phyloP scores from a whole-genome alignment of 30 jellyfish, hydroid and myxozoan genomes.

The Turritopsis rubra region DNA sequence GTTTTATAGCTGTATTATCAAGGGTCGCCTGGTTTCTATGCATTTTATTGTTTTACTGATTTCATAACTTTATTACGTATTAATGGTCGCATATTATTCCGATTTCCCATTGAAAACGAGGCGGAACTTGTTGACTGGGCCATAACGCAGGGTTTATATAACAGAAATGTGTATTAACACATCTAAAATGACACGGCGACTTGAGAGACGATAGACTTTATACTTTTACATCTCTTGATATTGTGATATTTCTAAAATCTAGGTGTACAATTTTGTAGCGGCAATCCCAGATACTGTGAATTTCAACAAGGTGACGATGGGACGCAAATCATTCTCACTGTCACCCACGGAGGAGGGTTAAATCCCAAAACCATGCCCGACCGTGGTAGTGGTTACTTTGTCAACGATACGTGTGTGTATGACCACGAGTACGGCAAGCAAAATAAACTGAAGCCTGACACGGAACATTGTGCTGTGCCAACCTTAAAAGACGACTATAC shows the following conservation, averaged over 20 bases:
- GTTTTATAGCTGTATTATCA: no score
- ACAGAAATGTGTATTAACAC: background rate
- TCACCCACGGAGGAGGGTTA: slow-evolving; percentile 31
- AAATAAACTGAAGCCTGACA: slow-evolving; percentile 6
- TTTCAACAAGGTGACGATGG: slow-evolving; percentile 32
- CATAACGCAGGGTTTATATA: no score
- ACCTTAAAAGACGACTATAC: background rate
- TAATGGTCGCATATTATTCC: no score
- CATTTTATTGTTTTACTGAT: no score
- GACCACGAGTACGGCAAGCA: slow-evolving; percentile 23
- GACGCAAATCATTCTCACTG: slow-evolving; percentile 11
- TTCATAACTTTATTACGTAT: no score
- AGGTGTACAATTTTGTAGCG: slow-evolving; percentile 26
- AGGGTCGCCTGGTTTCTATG: no score
- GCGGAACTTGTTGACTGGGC: no score
- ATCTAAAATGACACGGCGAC: background rate
- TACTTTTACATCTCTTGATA: no score
- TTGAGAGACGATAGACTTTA: background rate
- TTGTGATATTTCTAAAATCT: background rate
- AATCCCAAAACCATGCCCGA: slow-evolving; percentile 26
- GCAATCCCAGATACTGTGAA: slow-evolving; percentile 31
- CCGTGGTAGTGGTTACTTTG: slow-evolving; percentile 31
- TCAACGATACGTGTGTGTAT: slow-evolving; percentile 28
- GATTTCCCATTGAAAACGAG: no score
- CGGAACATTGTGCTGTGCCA: slow-evolving; percentile 10